Percentiles rank a stretch among this genome's conserved stretches.
These are phyloP conservation scores for Hymenopus coronatus DNA, from an alignment of 2,888 invertebrate genomes.

Conservation along the genomic window DNA sequence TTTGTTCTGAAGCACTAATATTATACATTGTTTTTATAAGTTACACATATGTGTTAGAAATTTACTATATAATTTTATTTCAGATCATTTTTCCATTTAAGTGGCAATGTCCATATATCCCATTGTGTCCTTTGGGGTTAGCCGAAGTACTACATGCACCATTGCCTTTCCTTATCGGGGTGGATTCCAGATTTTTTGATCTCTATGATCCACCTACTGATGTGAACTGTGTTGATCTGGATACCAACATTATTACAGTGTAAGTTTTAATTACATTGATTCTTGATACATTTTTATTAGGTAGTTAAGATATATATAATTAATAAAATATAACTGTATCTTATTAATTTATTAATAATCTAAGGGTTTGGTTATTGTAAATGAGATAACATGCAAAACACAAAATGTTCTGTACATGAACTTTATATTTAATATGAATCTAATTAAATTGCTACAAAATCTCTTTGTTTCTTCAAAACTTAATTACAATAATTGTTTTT, in stretches of 20 bases:
- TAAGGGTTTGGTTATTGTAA: too few species aligned
- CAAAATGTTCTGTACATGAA: too few species aligned
- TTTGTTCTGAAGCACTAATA: too few species aligned
- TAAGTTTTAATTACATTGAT: slow-evolving; percentile 49
- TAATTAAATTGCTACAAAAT: too few species aligned
- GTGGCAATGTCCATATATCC: slow-evolving; percentile 99
- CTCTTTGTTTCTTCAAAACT: too few species aligned
- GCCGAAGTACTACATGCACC: slow-evolving; percentile 97
- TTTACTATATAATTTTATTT: slow-evolving; percentile 33
- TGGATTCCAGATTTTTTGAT: slow-evolving; percentile 96
- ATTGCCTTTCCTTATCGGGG: slow-evolving; percentile 93
- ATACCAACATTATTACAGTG: slow-evolving; percentile 91
- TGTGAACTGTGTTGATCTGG: slow-evolving; percentile 96
- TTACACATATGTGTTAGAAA: neutral
- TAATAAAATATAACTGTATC: too few species aligned
- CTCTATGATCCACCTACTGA: slow-evolving; percentile 94
- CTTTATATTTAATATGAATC: too few species aligned
- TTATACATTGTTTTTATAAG: too few species aligned
- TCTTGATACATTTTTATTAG: neutral
- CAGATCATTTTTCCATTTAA: slow-evolving; percentile 94
- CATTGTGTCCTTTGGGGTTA: slow-evolving; percentile 91
- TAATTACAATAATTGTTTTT: too few species aligned
- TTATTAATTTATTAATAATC: too few species aligned
- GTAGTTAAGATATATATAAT: too few species aligned
- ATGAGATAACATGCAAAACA: too few species aligned